phyloP scores from a whole-genome alignment of 2,888 invertebrate genomes.

The Lycia hirtaria region DNA sequence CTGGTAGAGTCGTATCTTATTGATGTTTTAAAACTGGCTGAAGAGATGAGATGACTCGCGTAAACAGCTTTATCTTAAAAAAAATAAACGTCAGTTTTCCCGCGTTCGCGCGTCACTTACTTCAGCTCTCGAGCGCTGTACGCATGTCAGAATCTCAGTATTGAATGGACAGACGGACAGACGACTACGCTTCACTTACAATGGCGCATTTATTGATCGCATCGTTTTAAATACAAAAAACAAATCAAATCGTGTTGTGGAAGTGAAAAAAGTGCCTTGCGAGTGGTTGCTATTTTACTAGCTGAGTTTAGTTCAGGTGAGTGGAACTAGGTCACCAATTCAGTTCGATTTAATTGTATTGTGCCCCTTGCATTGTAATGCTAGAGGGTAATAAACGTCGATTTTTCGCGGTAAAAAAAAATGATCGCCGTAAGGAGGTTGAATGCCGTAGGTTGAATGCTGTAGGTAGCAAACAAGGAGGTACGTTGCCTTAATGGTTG shows the following conservation, averaged over 20 bases:
- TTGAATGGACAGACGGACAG: slow-evolving; percentile 69
- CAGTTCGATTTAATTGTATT: slow-evolving; percentile 32
- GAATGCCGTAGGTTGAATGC: slow-evolving; percentile 50
- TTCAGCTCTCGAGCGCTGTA: slow-evolving; percentile 53
- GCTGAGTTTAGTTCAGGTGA: slow-evolving; percentile 21
- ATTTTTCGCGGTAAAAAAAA: slow-evolving; percentile 52
- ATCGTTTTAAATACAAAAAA: slow-evolving; percentile 64
- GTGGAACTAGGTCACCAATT: slow-evolving; percentile 21
- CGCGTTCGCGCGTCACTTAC: slow-evolving; percentile 55
- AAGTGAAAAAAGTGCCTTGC: slow-evolving; percentile 49
- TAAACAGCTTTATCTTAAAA: slow-evolving; percentile 48
- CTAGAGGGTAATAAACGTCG: slow-evolving; percentile 25
- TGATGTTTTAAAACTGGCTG: too few species aligned
- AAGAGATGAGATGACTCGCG: slow-evolving; percentile 34
- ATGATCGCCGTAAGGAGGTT: slow-evolving; percentile 52
- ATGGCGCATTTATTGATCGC: slow-evolving; percentile 76
- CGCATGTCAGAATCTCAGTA: slow-evolving; percentile 76
- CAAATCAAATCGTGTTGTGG: slow-evolving; percentile 62
- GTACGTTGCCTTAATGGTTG: slow-evolving; percentile 39
- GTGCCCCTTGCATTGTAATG: slow-evolving; percentile 13
- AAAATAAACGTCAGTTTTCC: slow-evolving; percentile 71
- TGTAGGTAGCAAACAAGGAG: neutral
- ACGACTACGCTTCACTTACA: slow-evolving; percentile 53
- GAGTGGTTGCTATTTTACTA: slow-evolving; percentile 23
- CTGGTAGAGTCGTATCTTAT: too few species aligned